Evolutionary conservation across 2,888 invertebrate genomes (phyloP), one percentile per base, ranked within the genome.

Genomic region (Cerastis rubricosa): DNA sequence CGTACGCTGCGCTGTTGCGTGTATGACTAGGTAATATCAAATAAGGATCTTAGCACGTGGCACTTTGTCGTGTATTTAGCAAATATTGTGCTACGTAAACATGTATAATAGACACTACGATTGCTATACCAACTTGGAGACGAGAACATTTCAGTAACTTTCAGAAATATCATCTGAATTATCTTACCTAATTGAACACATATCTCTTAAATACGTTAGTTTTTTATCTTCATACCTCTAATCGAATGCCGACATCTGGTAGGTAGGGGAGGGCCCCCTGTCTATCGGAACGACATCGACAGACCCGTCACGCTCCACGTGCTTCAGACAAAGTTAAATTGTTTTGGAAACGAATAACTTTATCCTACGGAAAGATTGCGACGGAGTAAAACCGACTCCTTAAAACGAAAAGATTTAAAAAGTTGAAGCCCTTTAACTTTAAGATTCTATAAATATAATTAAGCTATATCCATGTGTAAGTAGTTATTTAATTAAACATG

Each of bases 291-390:
- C 65, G 66, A 70, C 59, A 68, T 72, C 59, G 22, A 51, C 25
- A 43, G 54, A 49, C 54, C 43, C 25, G 68, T 22, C 73, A 51
- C 73, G 75, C 63, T 71, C 72, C 54, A 74, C 57, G 59, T 54
- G 35, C 68, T 51, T 25, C 81, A 14, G 35, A 40, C 35, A 71
- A 84, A 84, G 72, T 84, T 85, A 85, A 83, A 82, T 85, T 82
- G 86, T 79, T 83, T 85, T 71, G 69, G 66, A 71, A 78, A 66
- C 75, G 64, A 78, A 78, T 29, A 72, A 83, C 63, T 85, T 83
- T 67, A 51, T 66, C 19, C 9, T 22, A 19, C 70, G 63, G 61
- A 67, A 74, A 71, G 57, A 71, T 74, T 70, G 65, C 59, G 19
- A 61, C 6, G 25, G 14, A 51, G 59, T 63, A 63, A 75, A 43